Base-by-base conservation (phyloP, 2,113 vertebrate genomes). In the Pteronura brasiliensis region DNA sequence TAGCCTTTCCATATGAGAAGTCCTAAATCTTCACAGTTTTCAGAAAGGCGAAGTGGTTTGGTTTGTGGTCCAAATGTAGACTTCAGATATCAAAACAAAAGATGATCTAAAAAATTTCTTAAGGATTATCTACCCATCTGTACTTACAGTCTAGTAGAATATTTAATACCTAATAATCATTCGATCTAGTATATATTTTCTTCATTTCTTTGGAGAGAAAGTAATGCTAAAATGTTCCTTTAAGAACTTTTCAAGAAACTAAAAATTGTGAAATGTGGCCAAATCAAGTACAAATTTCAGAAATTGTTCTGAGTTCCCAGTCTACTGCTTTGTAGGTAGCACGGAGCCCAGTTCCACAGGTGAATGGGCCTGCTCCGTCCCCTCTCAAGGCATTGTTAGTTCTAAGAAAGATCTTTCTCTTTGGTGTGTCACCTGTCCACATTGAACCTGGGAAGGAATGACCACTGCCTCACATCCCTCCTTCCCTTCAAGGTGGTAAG, bases 61-160 rank as follows among this genome's bases (percentile, higher is more conserved):
- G 15, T 92, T 42, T 90, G 21, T 79, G 36, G 52, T 63, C 44
- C 55, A 49, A 93, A 94, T 39, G 1, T n/a, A 39, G 27, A 90
- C 95, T 97, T 93, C 74, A 94, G 76, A 89, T 55, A 89, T 80
- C 20, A 95, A 29, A 65, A 90, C 80, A 59, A 87, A 93, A 87
- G 36, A 69, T 71, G 18, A 86, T 67, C 29, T 82, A 12, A 67
- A 95, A 88, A 80, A 31, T 52, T 90, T 42, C 20, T 2, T 52
- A 61, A 79, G 18, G 34, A 90, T n/a, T 85, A 17, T 71, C 77
- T 89, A 72, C 8, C 57, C 17, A 85, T 61, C 49, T 94, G 34
- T 44, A 96, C 49, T 84, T 76, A 82, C 1, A 77, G 9, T 57
- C 31, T 61, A 86, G 71, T 20, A 92, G 85, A 79, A 76, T 27